Percentiles rank a stretch among this genome's conserved stretches.
phyloP scores from a whole-genome alignment of 2,113 vertebrate species.

The Tricholaema leucomelas region DNA sequence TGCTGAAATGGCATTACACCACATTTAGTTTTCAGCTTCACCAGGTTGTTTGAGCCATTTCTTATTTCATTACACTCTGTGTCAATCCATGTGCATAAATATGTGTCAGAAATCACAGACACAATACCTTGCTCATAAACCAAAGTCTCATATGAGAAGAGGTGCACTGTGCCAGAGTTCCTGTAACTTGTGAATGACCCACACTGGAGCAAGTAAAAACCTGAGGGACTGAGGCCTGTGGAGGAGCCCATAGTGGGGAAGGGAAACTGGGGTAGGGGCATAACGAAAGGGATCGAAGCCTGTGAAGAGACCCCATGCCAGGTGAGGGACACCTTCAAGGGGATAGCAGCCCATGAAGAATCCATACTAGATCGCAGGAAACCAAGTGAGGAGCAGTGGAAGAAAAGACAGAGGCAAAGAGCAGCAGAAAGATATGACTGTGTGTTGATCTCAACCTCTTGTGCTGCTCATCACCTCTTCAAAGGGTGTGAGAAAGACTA shows the following conservation, averaged over 20 bases:
- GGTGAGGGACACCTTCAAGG: background rate
- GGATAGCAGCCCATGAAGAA: background rate
- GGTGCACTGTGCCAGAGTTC: accelerated
- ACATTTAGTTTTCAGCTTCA: conserved; percentile 28
- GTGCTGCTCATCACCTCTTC: background rate
- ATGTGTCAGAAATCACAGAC: background rate
- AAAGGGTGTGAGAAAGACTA: background rate
- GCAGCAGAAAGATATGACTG: background rate
- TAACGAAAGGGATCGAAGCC: accelerated
- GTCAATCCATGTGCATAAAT: background rate
- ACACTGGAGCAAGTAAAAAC: too few species aligned
- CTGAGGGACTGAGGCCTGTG: accelerated
- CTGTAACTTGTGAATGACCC: accelerated
- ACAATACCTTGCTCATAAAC: background rate
- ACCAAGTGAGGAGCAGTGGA: background rate
- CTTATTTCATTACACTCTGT: background rate
- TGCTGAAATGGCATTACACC: background rate
- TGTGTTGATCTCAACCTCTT: background rate
- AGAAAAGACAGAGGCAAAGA: background rate
- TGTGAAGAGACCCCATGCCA: background rate
- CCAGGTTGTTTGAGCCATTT: background rate
- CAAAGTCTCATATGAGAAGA: background rate
- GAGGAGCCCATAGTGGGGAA: accelerated
- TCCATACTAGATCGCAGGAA: background rate
- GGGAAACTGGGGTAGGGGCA: too few species aligned